Percentiles rank a stretch among this genome's conserved stretches.
Evolutionary conservation across 1,140 invertebrate genomes (phyloP).

Genomic region (Nebria ingens): DNA sequence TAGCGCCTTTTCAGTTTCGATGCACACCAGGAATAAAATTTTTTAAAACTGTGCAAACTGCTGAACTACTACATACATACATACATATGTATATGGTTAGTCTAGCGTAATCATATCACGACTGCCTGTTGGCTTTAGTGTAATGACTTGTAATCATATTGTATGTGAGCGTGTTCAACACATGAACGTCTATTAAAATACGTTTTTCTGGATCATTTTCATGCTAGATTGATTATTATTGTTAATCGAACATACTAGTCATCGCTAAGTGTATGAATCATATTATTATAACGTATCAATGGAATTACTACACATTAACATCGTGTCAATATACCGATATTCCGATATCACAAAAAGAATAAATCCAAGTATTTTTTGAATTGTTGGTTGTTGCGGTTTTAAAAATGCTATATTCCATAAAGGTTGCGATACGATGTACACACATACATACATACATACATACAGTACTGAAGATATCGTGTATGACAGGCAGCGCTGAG

Average conservation of each 20-base stretch:
- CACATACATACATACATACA: no score
- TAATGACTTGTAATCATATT: conserved; percentile 21
- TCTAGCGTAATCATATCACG: conserved; percentile 23
- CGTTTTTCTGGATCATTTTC: neutral
- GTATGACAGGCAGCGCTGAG: neutral
- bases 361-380: no score
- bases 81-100: no score
- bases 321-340: no score
- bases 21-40: neutral
- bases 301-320: no score
- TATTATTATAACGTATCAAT: neutral
- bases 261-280: neutral
- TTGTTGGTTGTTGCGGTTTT: no score
- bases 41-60: neutral
- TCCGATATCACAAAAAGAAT: no score
- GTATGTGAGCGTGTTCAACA: neutral
- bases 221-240: neutral
- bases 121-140: conserved; percentile 26
- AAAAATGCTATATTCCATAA: no score
- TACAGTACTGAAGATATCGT: neutral
- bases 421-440: no score
- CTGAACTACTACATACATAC: no score
- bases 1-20: conserved; percentile 20
- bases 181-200: neutral
- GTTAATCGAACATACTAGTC: neutral